Evolutionary conservation across 2,888 invertebrate species (phyloP).

Genomic region (Odiellus spinosus): DNA sequence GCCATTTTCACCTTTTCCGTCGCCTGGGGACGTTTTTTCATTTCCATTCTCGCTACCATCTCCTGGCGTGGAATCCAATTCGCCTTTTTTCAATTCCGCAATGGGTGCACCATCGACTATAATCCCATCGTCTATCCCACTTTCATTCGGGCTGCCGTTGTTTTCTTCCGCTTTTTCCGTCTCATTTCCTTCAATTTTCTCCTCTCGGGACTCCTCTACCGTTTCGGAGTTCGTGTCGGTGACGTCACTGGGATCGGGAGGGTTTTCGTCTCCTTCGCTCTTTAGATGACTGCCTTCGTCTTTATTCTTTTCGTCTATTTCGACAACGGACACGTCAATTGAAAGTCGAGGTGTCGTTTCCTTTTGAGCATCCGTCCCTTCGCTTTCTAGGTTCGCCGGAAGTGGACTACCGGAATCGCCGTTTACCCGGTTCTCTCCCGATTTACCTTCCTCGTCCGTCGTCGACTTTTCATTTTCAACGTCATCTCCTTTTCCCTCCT

Average conservation of each 20-base stretch:
- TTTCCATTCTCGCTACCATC: background rate
- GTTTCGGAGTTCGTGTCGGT: no score
- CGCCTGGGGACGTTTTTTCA: no score
- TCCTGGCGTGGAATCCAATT: background rate
- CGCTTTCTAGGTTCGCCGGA: no score
- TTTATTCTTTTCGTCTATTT: background rate
- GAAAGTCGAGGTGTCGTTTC: no score
- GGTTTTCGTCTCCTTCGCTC: background rate
- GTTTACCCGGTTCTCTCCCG: no score
- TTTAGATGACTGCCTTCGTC: background rate
- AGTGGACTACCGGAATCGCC: no score
- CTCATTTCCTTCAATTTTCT: background rate
- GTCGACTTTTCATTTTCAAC: no score
- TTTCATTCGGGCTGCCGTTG: background rate
- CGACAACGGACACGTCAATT: background rate
- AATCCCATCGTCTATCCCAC: background rate
- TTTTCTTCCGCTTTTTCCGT: background rate
- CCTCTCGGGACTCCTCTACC: background rate
- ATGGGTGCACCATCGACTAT: background rate
- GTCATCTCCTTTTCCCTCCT: no score
- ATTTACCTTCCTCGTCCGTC: no score
- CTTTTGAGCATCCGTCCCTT: no score
- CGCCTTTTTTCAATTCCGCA: background rate
- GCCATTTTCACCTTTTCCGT: no score
- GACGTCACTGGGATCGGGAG: background rate